Evolutionary conservation across 2,888 invertebrate species (phyloP).

Genomic region (Cheiracanthium punctorium): DNA sequence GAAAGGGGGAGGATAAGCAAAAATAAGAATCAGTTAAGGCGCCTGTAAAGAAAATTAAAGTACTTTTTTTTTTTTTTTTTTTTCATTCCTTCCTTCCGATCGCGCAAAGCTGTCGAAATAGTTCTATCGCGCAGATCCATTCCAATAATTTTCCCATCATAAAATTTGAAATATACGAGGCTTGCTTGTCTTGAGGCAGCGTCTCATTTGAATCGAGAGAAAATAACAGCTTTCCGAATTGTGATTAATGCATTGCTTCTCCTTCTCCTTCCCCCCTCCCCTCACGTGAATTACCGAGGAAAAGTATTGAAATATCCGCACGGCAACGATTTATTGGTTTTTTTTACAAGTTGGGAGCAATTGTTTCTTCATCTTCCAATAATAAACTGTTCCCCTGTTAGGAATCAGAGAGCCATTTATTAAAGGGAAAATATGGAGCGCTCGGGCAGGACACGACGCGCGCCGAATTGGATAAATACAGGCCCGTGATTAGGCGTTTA

Average conservation of each 20-base stretch:
- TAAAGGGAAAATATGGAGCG: not conserved
- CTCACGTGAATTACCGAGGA: not conserved
- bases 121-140: constrained; percentile 58
- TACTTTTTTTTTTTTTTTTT: constrained; percentile 1
- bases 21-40: no score
- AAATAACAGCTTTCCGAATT: constrained; percentile 64
- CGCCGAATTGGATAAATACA: constrained; percentile 1
- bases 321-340: constrained; percentile 25
- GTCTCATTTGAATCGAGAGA: constrained; percentile 55
- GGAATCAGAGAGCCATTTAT: not conserved
- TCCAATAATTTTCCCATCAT: constrained; percentile 67
- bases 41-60: not conserved
- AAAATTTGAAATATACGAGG: constrained; percentile 42
- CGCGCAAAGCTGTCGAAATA: constrained; percentile 62
- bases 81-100: not conserved
- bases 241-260: constrained; percentile 54
- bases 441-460: not conserved
- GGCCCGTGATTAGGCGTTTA: not conserved
- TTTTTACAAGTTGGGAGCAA: constrained; percentile 19
- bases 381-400: constrained; percentile 8
- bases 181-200: not conserved
- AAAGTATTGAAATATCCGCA: constrained; percentile 44
- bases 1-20: no score
- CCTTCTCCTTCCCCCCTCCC: constrained; percentile 18
- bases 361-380: constrained; percentile 32